Evolutionary conservation across 2,888 invertebrate genomes (phyloP), one percentile per base, ranked within the genome.

Genomic region (Stictocephala bisonia): DNA sequence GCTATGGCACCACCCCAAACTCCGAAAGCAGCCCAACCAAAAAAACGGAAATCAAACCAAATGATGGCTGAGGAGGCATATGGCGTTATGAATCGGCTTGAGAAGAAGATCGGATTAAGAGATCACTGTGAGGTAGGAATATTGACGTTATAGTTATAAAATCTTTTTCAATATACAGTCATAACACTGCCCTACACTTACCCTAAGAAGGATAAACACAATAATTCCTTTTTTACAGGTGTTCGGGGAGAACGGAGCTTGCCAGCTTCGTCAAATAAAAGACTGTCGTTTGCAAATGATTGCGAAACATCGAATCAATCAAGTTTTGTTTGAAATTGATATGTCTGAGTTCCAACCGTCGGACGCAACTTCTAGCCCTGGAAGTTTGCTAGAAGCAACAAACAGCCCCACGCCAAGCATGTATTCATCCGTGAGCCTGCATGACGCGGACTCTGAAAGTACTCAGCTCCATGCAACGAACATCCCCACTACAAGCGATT

Each of bases 231-330:
- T 58, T 24, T 22, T 58, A 58, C 58, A 58, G 58, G 29, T 58
- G 26, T 58, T 58, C 58, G 58, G 29, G 44, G 58, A 58, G 58
- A 58, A 58, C 58, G 58, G 22, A 27, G 58, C 58, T 27, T 58
- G 58, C 29, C 58, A 58, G 58, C 58, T 58, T 58, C 58, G 27
- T 58, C 58, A 26, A 58, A 58, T 58, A 58, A 58, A 58, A 58
- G 58, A 58, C 58, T 27, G 22, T 58, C 58, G 58, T 26, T 58
- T 58, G 58, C 58, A 58, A 58, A 58, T 58, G 58, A 27, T 58
- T 58, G 58, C 58, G n/a, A 58, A 58, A 27, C 58, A 58, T 58
- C 58, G 58, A 15, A 11, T 48, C 48, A 13, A 48, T 48, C 18
- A 11, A 18, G 18, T 58, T 58, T 58, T 58, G 58, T 58, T 58